Conservation (phyloP, 53 echinoderm and acorn worm species). For the Mesocentrotus franciscanus region DNA sequence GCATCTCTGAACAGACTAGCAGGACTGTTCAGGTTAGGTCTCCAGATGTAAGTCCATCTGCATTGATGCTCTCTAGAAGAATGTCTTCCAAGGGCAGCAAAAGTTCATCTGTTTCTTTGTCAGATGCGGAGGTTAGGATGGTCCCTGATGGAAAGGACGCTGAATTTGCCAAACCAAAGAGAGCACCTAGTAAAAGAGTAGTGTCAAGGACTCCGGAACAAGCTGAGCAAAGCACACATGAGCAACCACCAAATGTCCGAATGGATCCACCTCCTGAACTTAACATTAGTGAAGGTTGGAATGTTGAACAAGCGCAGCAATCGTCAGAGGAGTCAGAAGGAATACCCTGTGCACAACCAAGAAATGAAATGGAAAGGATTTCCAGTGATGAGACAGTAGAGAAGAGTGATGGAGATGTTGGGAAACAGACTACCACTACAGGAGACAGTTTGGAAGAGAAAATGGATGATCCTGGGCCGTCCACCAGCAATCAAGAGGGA, state of each 20-base stretch:
- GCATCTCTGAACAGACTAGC: neutral
- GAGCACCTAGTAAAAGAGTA: conserved; percentile 55
- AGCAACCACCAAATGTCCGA: neutral
- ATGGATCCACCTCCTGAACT: neutral
- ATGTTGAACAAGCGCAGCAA: neutral
- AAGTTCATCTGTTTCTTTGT: neutral
- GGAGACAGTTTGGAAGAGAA: neutral
- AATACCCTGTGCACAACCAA: conserved; percentile 66
- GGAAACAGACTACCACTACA: neutral
- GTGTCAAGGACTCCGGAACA: conserved; percentile 5
- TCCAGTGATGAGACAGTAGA: conserved; percentile 39
- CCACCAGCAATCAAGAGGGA: neutral
- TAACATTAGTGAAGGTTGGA: conserved; percentile 25
- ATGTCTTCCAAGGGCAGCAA: conserved; percentile 12
- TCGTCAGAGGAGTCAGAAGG: conserved; percentile 58
- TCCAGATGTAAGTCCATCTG: neutral
- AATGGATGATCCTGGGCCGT: neutral
- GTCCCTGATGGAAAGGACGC: conserved; percentile 8
- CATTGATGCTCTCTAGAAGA: neutral
- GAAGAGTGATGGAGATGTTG: neutral
- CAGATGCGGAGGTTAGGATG: neutral
- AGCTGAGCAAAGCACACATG: neutral
- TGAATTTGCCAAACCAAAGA: conserved; percentile 60
- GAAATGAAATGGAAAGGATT: neutral
- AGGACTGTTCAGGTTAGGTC: neutral